phyloP scores from a whole-genome alignment of 2,113 vertebrate species.

The Apus apus region DNA sequence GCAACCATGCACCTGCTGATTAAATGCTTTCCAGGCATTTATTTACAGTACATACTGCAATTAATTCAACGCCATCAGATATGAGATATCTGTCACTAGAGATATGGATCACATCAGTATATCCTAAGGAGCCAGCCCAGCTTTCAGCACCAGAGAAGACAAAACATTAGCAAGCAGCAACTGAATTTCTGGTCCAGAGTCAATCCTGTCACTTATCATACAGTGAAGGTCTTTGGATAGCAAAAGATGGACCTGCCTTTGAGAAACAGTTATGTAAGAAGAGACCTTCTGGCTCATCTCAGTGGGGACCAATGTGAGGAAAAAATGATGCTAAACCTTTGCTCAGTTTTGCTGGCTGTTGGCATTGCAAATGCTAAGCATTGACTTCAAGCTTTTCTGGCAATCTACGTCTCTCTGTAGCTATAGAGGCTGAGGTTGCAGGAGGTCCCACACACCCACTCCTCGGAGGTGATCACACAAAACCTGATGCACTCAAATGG shows the following conservation, averaged over 20 bases:
- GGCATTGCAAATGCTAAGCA: not conserved
- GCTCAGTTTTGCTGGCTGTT: not conserved
- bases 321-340: not conserved
- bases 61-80: not conserved
- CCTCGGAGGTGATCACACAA: not conserved
- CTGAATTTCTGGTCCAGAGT: not conserved
- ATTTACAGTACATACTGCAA: not conserved
- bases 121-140: not conserved
- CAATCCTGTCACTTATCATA: not conserved
- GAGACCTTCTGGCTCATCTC: not conserved
- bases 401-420: not conserved
- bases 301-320: accelerated
- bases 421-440: not conserved
- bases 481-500: not conserved
- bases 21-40: not conserved
- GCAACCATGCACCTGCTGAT: not conserved
- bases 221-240: not conserved
- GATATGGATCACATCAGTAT: not conserved
- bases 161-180: not conserved
- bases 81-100: not conserved
- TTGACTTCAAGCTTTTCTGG: not conserved
- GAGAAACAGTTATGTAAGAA: not conserved
- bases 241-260: not conserved
- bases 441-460: not conserved
- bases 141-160: not conserved